Evolutionary conservation across 1,140 invertebrate species (phyloP), one percentile per base, ranked within the genome.

Genomic region (Yoshiicerus persimilis): DNA sequence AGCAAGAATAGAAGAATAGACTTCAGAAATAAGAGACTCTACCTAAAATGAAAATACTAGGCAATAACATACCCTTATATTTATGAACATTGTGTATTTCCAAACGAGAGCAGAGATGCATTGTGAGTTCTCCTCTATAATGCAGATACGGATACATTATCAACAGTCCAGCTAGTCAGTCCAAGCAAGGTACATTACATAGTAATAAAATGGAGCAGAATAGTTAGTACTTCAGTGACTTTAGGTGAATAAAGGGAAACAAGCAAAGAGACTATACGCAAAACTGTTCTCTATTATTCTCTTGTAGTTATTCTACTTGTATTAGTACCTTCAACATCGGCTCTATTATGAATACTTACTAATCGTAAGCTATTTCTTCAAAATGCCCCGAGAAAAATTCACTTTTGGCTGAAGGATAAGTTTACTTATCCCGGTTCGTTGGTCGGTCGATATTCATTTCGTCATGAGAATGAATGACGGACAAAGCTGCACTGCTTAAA

Each of bases 381-480:
- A 88, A 88, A 86, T 66, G 47, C 41, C 88, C 85, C 86, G 16
- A 87, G 88, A 83, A 87, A 88, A 88, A 88, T 88, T 88, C 85
- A 27, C 66, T 86, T 88, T 86, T 88, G 66, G 87, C 87, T 77
- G 41, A 86, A 86, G 87, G 87, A 86, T 77, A 88, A 88, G 87
- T 88, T 88, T 88, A 88, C 87, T 86, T 86, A 86, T 86, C 47
- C 84, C 62, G 70, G 36, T 84, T 84, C 16, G 34, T 32, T 86
- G 56, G 8, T 66, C 75, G 56, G 20, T 84, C 84, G 87, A 88
- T 88, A 89, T 86, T 86, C 84, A 89, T 87, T 88, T 86, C 75
- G 34, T 80, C 75, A 38, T 80, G 30, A 80, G 32, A 80, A 38
- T 70, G 64, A 70, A 70, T 23, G 34, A 80, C 75, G 66, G 66